phyloP scores from a whole-genome alignment of 1,140 invertebrate genomes.

The Andrena cerasifolii region DNA sequence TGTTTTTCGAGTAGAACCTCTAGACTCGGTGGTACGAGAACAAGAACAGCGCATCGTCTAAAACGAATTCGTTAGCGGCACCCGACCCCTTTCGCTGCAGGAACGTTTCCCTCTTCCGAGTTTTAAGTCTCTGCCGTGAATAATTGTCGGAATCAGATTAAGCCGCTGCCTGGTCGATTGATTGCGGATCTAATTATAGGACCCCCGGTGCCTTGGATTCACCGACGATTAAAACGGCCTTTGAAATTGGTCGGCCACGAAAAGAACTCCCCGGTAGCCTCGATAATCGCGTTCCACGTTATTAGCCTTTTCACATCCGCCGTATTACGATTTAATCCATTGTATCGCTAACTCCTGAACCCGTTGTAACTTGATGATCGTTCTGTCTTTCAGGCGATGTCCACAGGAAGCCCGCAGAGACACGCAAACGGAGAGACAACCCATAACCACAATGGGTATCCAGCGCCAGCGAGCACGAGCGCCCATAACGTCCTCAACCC shows the following conservation, averaged over 20 bases:
- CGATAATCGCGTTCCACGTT: not conserved
- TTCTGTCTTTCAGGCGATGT: slow-evolving; percentile 73
- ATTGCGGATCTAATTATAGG: slow-evolving; percentile 51
- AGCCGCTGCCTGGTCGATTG: slow-evolving; percentile 49
- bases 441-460: slow-evolving; percentile 80
- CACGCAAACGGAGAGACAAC: slow-evolving; percentile 77
- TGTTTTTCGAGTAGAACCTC: slow-evolving; percentile 61
- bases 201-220: not conserved
- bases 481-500: slow-evolving; percentile 76
- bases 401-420: slow-evolving; percentile 68
- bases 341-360: not conserved
- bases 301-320: not conserved
- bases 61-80: slow-evolving; percentile 64
- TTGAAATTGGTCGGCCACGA: not conserved
- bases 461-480: slow-evolving; percentile 75
- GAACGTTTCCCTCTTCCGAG: slow-evolving; percentile 13
- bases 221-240: not conserved
- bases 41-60: slow-evolving; percentile 46
- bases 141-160: slow-evolving; percentile 66
- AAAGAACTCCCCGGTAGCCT: not conserved
- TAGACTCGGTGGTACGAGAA: slow-evolving; percentile 18
- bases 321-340: too few relatives aligned
- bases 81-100: slow-evolving; percentile 51
- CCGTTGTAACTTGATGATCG: slow-evolving; percentile 24
- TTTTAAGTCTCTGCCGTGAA: slow-evolving; percentile 60